Evolutionary conservation across 2,113 vertebrate genomes (phyloP).

Genomic region (Myanophis thanlyinensis): DNA sequence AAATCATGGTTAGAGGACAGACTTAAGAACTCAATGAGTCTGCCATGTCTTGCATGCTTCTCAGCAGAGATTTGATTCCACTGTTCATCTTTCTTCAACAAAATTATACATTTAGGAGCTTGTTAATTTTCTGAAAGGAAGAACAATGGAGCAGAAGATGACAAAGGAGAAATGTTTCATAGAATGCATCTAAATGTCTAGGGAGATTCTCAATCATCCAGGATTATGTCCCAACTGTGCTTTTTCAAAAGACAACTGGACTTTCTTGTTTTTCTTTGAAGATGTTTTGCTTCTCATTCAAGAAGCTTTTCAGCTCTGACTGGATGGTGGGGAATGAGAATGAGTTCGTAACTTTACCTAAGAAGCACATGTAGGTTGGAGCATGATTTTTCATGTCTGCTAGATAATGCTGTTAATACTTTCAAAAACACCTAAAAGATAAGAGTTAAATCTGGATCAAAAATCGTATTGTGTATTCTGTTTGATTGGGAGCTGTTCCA

Average conservation of each 20-base stretch:
- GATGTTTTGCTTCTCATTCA: too few relatives aligned
- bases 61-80: neutral
- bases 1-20: neutral
- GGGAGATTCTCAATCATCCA: too few relatives aligned
- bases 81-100: neutral
- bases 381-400: conserved; percentile 6
- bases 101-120: neutral
- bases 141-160: neutral
- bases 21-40: neutral
- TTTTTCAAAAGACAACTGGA: too few relatives aligned
- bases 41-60: neutral
- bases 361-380: neutral
- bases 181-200: neutral
- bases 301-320: too few relatives aligned
- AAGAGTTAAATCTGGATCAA: neutral
- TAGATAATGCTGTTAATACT: neutral
- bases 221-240: too few relatives aligned
- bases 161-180: neutral
- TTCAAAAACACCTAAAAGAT: neutral
- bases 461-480: neutral
- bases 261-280: too few relatives aligned
- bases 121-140: neutral
- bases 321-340: too few relatives aligned
- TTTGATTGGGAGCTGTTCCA: neutral
- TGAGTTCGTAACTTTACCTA: neutral